Evolutionary conservation across 2,113 vertebrate species (phyloP), one percentile per base, ranked within the genome.

Genomic region (Paratilapia polleni): DNA sequence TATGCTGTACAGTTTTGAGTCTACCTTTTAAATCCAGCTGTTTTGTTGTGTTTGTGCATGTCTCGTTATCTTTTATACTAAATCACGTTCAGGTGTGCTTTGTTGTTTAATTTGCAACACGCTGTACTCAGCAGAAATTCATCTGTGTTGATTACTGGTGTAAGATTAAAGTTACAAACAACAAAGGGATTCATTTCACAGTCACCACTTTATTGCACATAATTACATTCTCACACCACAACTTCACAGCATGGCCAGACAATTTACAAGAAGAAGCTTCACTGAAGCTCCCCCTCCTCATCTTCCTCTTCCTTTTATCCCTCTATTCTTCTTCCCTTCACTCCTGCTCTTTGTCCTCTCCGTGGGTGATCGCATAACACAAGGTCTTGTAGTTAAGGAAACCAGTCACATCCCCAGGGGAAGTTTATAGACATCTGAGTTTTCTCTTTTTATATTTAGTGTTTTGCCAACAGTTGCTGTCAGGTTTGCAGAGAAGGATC

Each of bases 361-460:
- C 91, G 0, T 96, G 95, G 0, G 96, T 97, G 62, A 97, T 97
- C 94, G 97, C 95, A 3, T 96, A 96, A 78, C 97, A 96, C 17
- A 96, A 91, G 80, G 96, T 97, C 88, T 96, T 96, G 88, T 97
- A 96, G 80, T 97, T 95, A 87, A 96, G 89, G 91, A 97, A 96
- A 89, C 96, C 96, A 0, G 95, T 92, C 31, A 96, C 86, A 7
- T 97, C 96, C 1, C 28, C 95, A 95, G 5, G 96, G 96, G 83
- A 96, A 96, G 87, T 96, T 96, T 1, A 93, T 81, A 0, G 97
- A 97, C 96, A 97, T 97, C 94, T 96, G 95, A 12, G 96, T 95
- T 0, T 97, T 56, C 96, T 77, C 26, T 8, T 60, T 52, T 62
- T 28, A 14, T 47, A 34, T 66, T n/a, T 43, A 62, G 17, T 2